Conservation (phyloP, 2,113 vertebrate species). For the Uropsilus gracilis region DNA sequence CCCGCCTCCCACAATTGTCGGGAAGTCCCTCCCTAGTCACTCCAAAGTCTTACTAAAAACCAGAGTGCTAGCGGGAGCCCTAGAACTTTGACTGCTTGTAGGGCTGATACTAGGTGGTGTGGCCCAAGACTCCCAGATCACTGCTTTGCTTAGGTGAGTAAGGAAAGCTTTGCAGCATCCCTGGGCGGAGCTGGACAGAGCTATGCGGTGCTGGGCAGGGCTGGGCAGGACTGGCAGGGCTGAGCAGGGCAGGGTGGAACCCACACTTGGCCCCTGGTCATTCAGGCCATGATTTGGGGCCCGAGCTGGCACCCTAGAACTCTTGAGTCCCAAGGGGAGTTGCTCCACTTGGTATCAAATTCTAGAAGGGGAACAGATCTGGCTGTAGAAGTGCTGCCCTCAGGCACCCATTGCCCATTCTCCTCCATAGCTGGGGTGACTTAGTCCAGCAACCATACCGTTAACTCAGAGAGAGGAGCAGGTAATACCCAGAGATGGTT, state of each 20-base stretch:
- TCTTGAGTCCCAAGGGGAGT: not conserved
- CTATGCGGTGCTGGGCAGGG: not conserved
- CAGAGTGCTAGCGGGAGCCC: too few species aligned
- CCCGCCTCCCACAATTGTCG: not conserved
- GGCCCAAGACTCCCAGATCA: not conserved
- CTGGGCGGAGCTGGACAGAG: not conserved
- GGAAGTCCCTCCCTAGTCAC: conserved; percentile 39
- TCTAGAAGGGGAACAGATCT: not conserved
- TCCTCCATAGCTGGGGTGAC: conserved; percentile 22
- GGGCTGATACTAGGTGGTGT: not conserved
- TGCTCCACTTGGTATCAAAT: not conserved
- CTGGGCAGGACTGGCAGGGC: not conserved
- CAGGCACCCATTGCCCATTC: fast-evolving
- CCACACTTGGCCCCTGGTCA: not conserved
- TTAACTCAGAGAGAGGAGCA: not conserved
- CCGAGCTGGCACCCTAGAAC: not conserved
- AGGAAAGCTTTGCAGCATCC: not conserved
- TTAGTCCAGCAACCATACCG: conserved; percentile 15
- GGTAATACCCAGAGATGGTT: not conserved
- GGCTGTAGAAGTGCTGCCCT: not conserved
- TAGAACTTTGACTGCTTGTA: not conserved
- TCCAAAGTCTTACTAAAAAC: not conserved
- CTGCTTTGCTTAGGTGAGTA: conserved; percentile 58
- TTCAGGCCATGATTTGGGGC: not conserved
- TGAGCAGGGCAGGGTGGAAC: not conserved